Conservation (phyloP, 2,888 invertebrate species). For the Hypomecis punctinalis region DNA sequence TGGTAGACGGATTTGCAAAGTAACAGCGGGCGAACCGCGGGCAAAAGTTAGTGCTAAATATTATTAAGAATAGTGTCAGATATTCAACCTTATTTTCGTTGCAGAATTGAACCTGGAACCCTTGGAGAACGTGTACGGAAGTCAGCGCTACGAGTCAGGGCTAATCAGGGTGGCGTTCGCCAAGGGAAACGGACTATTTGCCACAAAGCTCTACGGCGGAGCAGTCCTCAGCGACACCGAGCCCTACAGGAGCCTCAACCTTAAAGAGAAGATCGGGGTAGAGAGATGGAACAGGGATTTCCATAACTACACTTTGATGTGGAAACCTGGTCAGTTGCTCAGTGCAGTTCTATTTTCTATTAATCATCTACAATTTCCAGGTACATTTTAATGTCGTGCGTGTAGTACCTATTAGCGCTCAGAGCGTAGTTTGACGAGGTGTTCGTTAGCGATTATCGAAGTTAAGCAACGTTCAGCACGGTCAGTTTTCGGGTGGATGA, state of each 20-base stretch:
- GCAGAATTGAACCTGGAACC: slow-evolving; percentile 89
- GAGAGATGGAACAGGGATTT: slow-evolving; percentile 87
- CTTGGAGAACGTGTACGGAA: slow-evolving; percentile 86
- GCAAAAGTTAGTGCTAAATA: no score
- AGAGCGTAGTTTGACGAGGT: no score
- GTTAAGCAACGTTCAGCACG: no score
- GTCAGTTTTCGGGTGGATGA: no score
- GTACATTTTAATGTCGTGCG: no score
- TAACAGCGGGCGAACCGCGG: no score
- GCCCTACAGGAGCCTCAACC: slow-evolving; percentile 71
- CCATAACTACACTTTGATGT: slow-evolving; percentile 88
- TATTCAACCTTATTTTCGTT: slow-evolving; percentile 31
- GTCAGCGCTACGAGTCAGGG: slow-evolving; percentile 86
- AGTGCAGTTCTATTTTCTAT: no score
- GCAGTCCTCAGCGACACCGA: slow-evolving; percentile 69
- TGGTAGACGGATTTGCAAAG: no score
- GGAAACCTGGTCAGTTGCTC: slow-evolving; percentile 84
- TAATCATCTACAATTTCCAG: no score
- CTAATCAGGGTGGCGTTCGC: slow-evolving; percentile 90
- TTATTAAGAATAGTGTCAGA: no score
- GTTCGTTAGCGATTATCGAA: no score
- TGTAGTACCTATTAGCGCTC: no score
- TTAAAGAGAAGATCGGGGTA: slow-evolving; percentile 72
- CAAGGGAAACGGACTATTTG: slow-evolving; percentile 85
- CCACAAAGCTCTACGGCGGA: slow-evolving; percentile 71